These are phyloP conservation scores for Florisuga fusca DNA, from an alignment of 2,797 vertebrate genomes.

Conservation along the genomic window DNA sequence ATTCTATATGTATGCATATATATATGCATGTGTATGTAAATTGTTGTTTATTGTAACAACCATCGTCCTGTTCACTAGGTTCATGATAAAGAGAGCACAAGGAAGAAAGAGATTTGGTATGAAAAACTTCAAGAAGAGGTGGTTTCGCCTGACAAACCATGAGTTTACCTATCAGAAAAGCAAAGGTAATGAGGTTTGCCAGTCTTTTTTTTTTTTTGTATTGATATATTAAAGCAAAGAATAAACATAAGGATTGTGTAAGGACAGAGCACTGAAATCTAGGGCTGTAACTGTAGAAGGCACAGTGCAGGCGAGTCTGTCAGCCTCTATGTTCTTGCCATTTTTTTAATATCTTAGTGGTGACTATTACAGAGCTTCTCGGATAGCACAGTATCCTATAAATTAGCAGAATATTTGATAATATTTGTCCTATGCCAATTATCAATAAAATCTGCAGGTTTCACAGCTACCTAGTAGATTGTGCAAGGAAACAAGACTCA, in stretches of 20 bases:
- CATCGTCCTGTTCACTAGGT: conserved; percentile 77
- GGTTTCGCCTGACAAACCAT: conserved; percentile 98
- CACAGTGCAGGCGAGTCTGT: neutral
- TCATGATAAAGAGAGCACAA: conserved; percentile 98
- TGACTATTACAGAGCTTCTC: neutral
- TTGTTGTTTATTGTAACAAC: neutral
- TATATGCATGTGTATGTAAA: neutral
- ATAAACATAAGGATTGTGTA: neutral
- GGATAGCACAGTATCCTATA: neutral
- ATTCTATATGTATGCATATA: neutral
- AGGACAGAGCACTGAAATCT: neutral
- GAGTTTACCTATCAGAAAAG: conserved; percentile 98
- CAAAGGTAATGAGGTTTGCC: conserved; percentile 86
- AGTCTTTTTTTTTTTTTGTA: neutral
- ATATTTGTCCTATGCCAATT: neutral
- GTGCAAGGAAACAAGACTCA: neutral
- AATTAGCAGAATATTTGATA: neutral
- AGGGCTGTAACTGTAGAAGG: neutral
- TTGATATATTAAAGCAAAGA: neutral
- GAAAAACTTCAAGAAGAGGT: conserved; percentile 99
- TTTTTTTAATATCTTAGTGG: neutral
- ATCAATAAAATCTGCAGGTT: neutral
- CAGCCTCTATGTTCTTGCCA: neutral
- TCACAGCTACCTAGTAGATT: neutral
- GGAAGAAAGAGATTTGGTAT: conserved; percentile 97